phyloP scores from a whole-genome alignment of 2,113 vertebrate species.

The Mormyrus lacerda region DNA sequence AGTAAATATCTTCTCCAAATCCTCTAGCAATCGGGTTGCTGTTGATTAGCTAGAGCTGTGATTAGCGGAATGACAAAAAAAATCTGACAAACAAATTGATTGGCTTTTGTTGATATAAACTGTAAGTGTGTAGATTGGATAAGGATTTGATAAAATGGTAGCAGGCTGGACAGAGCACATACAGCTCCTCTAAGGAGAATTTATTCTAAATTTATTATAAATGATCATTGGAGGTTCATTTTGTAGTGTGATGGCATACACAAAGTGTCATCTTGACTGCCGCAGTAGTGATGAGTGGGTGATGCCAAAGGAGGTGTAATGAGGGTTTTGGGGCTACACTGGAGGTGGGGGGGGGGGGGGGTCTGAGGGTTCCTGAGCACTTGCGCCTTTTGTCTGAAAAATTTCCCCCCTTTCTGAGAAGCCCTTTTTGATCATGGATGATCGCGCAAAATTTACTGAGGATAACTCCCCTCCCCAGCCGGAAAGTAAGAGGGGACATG shows the following conservation, averaged over 20 bases:
- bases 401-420: not conserved
- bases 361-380: not conserved
- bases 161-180: not conserved
- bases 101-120: not conserved
- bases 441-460: not conserved
- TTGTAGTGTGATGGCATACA: not conserved
- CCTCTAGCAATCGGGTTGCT: not conserved
- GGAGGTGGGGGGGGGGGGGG: not conserved
- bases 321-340: not conserved
- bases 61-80: not conserved
- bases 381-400: not conserved
- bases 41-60: not conserved
- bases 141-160: not conserved
- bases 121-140: not conserved
- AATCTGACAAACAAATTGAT: not conserved
- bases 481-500: not conserved
- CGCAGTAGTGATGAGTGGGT: not conserved
- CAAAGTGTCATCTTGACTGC: not conserved
- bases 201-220: not conserved
- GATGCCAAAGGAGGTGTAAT: not conserved
- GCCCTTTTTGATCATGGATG: not conserved
- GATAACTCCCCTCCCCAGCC: not conserved
- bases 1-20: not conserved
- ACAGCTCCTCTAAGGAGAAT: not conserved
- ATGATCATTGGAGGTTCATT: not conserved